phyloP scores from a whole-genome alignment of 2,797 vertebrate species.

The Alectoris magna region DNA sequence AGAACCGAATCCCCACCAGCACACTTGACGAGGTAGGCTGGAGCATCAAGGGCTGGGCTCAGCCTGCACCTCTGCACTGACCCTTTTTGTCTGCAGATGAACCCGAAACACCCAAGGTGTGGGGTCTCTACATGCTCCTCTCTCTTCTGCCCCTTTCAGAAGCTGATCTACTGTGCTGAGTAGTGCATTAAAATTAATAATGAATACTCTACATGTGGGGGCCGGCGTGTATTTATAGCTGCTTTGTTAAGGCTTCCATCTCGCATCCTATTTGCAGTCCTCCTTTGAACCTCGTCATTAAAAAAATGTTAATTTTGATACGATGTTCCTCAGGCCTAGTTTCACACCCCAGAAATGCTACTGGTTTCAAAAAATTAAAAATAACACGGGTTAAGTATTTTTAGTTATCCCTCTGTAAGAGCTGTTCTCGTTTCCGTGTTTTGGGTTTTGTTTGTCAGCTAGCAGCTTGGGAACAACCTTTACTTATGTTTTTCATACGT shows the following conservation, averaged over 20 bases:
- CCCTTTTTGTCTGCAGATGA: not conserved
- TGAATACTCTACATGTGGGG: not conserved
- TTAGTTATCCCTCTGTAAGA: not conserved
- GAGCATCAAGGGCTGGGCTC: rapidly evolving
- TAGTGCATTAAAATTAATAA: not conserved
- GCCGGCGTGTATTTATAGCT: not conserved
- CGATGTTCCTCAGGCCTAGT: not conserved
- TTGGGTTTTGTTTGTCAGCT: not conserved
- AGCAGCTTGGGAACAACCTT: not conserved
- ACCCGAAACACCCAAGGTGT: not conserved
- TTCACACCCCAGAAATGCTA: not conserved
- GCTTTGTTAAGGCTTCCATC: not conserved
- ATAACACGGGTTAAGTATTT: not conserved
- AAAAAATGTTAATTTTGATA: conserved; percentile 26
- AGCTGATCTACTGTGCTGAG: not conserved
- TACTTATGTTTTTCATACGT: not conserved
- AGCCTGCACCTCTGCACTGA: not conserved
- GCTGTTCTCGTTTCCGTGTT: not conserved
- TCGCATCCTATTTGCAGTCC: not conserved
- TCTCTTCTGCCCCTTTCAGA: not conserved
- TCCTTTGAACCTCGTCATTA: not conserved
- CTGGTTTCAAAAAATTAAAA: not conserved
- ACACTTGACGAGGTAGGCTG: not conserved
- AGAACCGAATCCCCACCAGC: not conserved
- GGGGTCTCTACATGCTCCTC: not conserved